These are phyloP conservation scores for Semaprochilodus insignis DNA, from an alignment of 2,797 vertebrate genomes.

Conservation along the genomic window DNA sequence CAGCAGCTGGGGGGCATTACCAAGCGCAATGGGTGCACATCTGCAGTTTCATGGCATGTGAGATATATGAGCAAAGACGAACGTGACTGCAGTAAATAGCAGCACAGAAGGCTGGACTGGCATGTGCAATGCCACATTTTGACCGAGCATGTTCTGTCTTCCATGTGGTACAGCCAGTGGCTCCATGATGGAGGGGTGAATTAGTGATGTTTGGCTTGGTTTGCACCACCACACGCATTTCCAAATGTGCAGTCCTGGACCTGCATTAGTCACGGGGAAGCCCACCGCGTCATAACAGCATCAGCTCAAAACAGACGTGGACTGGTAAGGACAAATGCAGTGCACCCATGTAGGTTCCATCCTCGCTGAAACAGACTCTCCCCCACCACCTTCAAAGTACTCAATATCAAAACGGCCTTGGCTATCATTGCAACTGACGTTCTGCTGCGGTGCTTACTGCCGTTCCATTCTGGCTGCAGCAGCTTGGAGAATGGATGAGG, in stretches of 20 bases:
- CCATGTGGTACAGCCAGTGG: not conserved
- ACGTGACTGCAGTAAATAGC: not conserved
- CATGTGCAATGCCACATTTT: not conserved
- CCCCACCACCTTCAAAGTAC: not conserved
- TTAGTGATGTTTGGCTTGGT: not conserved
- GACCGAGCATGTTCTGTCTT: not conserved
- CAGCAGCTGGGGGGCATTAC: not conserved
- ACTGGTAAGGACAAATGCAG: not conserved
- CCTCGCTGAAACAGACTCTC: not conserved
- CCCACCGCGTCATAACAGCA: constrained; percentile 37
- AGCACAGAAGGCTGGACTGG: not conserved
- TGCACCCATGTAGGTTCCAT: not conserved
- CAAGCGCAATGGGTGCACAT: not conserved
- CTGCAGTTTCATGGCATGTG: constrained; percentile 1
- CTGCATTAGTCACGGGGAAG: constrained; percentile 49
- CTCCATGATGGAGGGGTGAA: not conserved
- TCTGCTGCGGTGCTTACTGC: not conserved
- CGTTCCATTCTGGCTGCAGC: not conserved
- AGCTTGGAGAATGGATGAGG: not conserved
- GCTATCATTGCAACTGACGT: not conserved
- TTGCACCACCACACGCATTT: not conserved
- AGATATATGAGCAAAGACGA: not conserved
- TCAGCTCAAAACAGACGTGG: constrained; percentile 19
- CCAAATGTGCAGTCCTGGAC: constrained; percentile 12
- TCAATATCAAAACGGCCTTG: not conserved